Percentiles rank a stretch among this genome's conserved stretches.
phyloP scores from a whole-genome alignment of 2,797 vertebrate species.

The Mus spretus region DNA sequence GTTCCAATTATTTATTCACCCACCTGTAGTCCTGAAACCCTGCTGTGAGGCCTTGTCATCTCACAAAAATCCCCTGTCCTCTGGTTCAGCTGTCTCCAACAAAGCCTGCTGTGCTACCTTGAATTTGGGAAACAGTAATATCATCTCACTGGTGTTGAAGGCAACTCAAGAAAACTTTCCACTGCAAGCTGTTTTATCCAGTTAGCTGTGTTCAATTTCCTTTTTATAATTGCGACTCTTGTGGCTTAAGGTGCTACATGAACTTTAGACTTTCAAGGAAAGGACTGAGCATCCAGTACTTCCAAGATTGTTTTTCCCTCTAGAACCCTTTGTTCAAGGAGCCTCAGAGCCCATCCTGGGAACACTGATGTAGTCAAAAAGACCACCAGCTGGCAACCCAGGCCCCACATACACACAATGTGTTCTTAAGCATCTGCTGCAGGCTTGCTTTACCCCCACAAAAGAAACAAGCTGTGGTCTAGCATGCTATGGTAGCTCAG shows the following conservation, averaged over 20 bases:
- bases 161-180: background rate
- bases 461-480: slow-evolving; percentile 62
- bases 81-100: background rate
- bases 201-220: background rate
- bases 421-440: slow-evolving; percentile 3
- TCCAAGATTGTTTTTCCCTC: background rate
- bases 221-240: slow-evolving; percentile 14
- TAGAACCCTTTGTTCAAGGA: slow-evolving; percentile 30
- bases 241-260: background rate
- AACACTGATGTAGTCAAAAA: slow-evolving; percentile 25
- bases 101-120: background rate
- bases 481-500: background rate
- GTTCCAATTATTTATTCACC: background rate
- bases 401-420: background rate
- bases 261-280: slow-evolving; percentile 45
- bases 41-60: background rate
- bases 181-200: background rate
- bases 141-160: background rate
- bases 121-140: background rate
- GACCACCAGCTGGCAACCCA: background rate
- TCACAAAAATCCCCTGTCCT: background rate
- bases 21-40: background rate
- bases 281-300: background rate
- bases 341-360: background rate
- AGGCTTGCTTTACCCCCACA: background rate